Conservation (phyloP, 2,797 vertebrate genomes). For the Tangara arthus region DNA sequence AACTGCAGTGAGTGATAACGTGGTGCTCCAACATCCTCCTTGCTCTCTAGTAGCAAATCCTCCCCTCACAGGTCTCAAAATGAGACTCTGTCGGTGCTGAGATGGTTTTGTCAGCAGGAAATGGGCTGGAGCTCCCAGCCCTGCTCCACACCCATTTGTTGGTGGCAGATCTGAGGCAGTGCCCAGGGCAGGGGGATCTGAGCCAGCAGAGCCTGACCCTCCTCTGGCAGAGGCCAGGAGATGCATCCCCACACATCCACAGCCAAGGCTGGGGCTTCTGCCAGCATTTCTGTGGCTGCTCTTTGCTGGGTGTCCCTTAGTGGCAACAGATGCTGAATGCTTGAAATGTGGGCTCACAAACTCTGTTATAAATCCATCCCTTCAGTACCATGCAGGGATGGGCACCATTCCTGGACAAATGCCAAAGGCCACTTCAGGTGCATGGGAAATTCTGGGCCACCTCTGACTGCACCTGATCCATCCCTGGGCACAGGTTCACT, state of each 20-base stretch:
- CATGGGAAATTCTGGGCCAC: accelerated
- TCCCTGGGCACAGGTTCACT: not conserved
- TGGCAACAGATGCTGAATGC: not conserved
- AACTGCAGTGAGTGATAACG: not conserved
- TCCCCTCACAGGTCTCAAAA: not conserved
- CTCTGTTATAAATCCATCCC: not conserved
- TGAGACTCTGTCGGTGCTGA: accelerated
- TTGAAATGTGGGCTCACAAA: not conserved
- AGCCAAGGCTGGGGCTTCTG: not conserved
- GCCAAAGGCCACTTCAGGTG: not conserved
- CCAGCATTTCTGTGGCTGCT: not conserved
- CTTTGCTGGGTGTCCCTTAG: not conserved
- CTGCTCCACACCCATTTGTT: not conserved
- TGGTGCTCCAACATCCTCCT: not conserved
- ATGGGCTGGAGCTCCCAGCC: not conserved
- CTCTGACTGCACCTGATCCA: not conserved
- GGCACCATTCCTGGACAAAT: not conserved
- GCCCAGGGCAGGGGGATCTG: not conserved
- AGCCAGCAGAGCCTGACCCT: not conserved
- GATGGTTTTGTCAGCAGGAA: not conserved
- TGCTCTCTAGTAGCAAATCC: not conserved
- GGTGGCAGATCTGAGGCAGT: not conserved
- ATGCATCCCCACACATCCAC: not conserved
- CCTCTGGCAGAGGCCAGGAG: not conserved
- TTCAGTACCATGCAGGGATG: not conserved